phyloP scores from a whole-genome alignment of 2,797 vertebrate genomes.

The Spinibarbus caldwelli region DNA sequence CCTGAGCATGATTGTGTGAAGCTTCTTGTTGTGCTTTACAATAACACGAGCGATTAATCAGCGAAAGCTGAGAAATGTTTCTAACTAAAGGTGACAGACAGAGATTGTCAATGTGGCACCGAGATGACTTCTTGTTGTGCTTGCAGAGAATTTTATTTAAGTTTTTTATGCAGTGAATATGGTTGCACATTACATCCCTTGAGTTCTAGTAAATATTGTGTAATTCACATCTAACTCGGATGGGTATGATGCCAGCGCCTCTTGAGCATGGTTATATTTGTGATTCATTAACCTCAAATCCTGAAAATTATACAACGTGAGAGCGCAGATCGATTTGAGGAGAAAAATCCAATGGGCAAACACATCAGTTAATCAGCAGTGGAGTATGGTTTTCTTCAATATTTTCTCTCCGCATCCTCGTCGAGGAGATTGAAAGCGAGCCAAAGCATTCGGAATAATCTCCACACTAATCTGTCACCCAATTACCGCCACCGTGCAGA shows the following conservation, averaged over 20 bases:
- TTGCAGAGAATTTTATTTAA: background rate
- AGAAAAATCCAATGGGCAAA: constrained; percentile 35
- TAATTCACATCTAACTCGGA: constrained; percentile 6
- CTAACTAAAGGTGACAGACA: background rate
- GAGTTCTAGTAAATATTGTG: background rate
- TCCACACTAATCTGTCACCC: constrained; percentile 69
- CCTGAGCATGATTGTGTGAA: constrained; percentile 28
- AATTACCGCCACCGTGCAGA: constrained; percentile 67
- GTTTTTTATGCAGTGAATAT: background rate
- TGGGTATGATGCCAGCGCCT: background rate
- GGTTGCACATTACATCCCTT: background rate
- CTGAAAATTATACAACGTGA: constrained; percentile 5
- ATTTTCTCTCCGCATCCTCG: constrained; percentile 27
- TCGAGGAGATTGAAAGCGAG: constrained; percentile 35
- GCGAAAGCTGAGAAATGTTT: constrained; percentile 2
- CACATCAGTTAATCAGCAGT: constrained; percentile 39
- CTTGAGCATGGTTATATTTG: background rate
- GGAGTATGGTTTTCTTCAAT: constrained; percentile 31
- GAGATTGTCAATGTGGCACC: background rate
- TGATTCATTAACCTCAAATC: constrained; percentile 25
- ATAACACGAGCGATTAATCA: background rate
- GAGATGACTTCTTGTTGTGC: background rate
- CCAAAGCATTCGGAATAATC: constrained; percentile 61
- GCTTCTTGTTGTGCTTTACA: constrained; percentile 10
- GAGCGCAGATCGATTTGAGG: constrained; percentile 36